A percentile compares a stretch with the other conserved stretches of the same genome.
phyloP scores from a whole-genome alignment of 1,140 invertebrate species.

The Cotesia vestalis region DNA sequence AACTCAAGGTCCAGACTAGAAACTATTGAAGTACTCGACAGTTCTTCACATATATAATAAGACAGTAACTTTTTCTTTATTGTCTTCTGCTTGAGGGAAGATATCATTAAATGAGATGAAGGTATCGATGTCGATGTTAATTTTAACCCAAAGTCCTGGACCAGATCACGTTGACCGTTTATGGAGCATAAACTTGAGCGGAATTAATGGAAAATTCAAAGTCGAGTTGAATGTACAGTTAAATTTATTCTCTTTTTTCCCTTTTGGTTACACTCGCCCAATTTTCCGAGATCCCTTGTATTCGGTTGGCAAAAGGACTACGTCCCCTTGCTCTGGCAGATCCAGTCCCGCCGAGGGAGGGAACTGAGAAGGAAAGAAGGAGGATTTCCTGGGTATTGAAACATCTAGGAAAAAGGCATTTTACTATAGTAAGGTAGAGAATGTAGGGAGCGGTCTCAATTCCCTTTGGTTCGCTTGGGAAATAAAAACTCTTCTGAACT shows the following conservation, averaged over 20 bases:
- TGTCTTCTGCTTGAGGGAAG: background rate
- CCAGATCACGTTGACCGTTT: constrained; percentile 1
- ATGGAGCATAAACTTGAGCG: background rate
- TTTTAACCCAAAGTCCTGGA: background rate
- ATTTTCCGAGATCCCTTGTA: background rate
- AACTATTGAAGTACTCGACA: no score
- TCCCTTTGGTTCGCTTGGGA: constrained; percentile 12
- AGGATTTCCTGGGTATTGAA: constrained; percentile 36
- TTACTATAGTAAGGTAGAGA: background rate
- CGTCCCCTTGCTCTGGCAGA: constrained; percentile 2
- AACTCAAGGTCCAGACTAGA: no score
- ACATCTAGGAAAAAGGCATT: constrained; percentile 33
- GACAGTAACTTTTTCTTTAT: no score
- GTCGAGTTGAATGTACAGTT: background rate
- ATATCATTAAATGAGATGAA: background rate
- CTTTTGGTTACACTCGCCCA: background rate
- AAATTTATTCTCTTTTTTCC: background rate
- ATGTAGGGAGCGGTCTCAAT: constrained; percentile 6
- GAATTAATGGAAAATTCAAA: background rate
- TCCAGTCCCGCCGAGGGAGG: background rate
- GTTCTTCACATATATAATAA: no score
- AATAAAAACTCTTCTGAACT: constrained; percentile 17
- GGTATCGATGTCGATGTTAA: background rate
- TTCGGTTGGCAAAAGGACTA: constrained; percentile 10
- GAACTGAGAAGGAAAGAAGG: constrained; percentile 31